Evolutionary conservation across 2,888 invertebrate genomes (phyloP), one percentile per base, ranked within the genome.

Genomic region (Aphodius sticticus): DNA sequence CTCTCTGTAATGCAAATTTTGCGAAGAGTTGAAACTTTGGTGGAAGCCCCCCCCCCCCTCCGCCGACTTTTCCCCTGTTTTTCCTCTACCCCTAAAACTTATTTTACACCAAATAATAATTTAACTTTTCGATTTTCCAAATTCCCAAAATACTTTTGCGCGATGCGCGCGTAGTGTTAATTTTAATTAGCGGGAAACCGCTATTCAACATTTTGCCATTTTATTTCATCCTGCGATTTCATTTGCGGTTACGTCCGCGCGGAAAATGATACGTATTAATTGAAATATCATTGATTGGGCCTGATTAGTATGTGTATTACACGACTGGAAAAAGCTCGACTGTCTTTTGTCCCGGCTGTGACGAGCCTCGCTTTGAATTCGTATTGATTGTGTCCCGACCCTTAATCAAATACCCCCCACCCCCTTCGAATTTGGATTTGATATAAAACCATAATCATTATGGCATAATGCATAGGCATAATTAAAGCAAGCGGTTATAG

Each of bases 351-450:
- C 12, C 53, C 12, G 12, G 9, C 53, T 9, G 53, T 53, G 1
- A 53, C 53, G 4, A 53, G 26, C 76, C 16, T 35, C n/a, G 36
- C 38, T 76, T 76, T 76, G 76, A 77, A 76, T 80, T 78, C 71
- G 76, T 76, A 76, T 72, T 80, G 80, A 80, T 80, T 80, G 77
- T 80, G 77, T 69, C 53, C 53, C 53, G 69, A 76, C 77, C 75
- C 78, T 80, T 77, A 77, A 80, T 80, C 80, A 80, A 79, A 79
- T 79, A 79, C 79, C 77, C 26, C 26, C 26, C 26, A 26, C 26
- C 26, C 26, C 26, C 26, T 26, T 26, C 26, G 26, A 26, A 26
- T 26, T 1, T 3, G 26, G 26, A 26, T 26, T 26, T 3, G 26
- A 26, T 26, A 26, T 26, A 26, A 26, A 26, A 26, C 26, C 26